Evolutionary conservation across 2,797 vertebrate genomes (phyloP).

Genomic region (Centroberyx gerrardi): DNA sequence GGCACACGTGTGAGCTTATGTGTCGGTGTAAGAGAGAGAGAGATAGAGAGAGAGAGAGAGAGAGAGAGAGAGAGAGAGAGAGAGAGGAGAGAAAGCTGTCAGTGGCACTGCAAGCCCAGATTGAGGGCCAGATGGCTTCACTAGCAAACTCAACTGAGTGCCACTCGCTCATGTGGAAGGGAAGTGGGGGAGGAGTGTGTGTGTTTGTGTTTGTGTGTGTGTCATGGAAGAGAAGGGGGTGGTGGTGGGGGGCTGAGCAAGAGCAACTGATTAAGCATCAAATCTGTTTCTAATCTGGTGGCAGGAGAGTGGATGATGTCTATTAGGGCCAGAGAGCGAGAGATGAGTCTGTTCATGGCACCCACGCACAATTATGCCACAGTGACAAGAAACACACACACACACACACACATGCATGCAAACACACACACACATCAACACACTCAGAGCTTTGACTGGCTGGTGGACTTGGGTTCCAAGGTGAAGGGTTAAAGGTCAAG

Average conservation of each 20-base stretch:
- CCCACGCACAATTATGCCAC: conserved; percentile 14
- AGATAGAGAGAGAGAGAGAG: conserved; percentile 29
- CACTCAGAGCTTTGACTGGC: conserved; percentile 21
- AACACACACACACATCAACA: conserved; percentile 1
- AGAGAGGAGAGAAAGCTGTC: conserved; percentile 29
- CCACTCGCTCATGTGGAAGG: conserved; percentile 46
- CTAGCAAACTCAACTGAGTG: conserved; percentile 62
- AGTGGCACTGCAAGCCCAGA: conserved; percentile 62
- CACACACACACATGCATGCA: not conserved
- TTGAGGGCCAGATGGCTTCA: conserved; percentile 82
- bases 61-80: not conserved
- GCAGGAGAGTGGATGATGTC: conserved; percentile 43
- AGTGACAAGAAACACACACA: conserved; percentile 16
- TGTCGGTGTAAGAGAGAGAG: conserved; percentile 27
- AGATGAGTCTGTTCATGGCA: conserved; percentile 1
- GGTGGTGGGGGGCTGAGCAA: conserved; percentile 36
- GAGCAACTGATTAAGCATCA: conserved; percentile 73
- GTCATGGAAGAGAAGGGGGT: conserved; percentile 27
- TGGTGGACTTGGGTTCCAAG: conserved; percentile 53
- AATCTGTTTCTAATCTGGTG: conserved; percentile 72
- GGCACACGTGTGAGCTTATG: conserved; percentile 35
- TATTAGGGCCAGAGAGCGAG: conserved; percentile 7
- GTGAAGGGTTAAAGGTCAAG: conserved; percentile 50
- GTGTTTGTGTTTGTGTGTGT: conserved; percentile 36
- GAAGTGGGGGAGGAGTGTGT: conserved; percentile 38